A percentile compares a stretch with the other conserved stretches of the same genome.
phyloP scores from a whole-genome alignment of 2,888 invertebrate genomes.

The Protonemura montana region DNA sequence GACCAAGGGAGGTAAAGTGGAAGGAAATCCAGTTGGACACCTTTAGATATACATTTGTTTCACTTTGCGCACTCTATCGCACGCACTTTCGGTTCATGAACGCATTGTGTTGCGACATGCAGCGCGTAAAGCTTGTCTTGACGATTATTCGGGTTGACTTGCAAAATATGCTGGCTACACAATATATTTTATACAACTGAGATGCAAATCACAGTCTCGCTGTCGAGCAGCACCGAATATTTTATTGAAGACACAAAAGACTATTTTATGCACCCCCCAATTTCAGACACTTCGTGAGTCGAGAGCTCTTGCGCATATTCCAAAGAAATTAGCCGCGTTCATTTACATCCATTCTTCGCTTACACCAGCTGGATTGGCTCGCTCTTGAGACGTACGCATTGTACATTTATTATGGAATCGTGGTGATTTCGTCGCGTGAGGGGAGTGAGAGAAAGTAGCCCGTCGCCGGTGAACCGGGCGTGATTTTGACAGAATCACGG shows the following conservation, averaged over 20 bases:
- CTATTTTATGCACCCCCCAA: conserved; percentile 2
- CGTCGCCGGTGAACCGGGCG: background rate
- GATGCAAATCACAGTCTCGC: background rate
- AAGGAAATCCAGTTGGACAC: background rate
- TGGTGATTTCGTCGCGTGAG: background rate
- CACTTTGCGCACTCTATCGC: background rate
- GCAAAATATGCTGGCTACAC: background rate
- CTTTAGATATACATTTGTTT: background rate
- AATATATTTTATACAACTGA: background rate
- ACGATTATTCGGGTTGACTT: background rate
- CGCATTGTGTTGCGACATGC: background rate
- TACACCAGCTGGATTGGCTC: background rate
- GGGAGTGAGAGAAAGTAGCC: background rate
- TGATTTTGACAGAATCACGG: background rate
- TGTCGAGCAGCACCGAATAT: background rate
- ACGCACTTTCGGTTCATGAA: background rate
- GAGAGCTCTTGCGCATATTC: background rate
- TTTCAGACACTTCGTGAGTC: background rate
- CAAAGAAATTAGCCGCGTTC: conserved; percentile 12
- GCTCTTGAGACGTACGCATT: background rate
- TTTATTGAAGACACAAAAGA: conserved; percentile 12
- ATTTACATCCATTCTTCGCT: conserved; percentile 2
- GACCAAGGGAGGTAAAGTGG: background rate
- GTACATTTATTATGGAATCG: background rate
- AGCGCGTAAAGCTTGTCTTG: background rate